Percentiles rank a stretch among this genome's conserved stretches.
phyloP scores from a whole-genome alignment of 1,140 invertebrate species.

The Pseudobourletiella spinata region DNA sequence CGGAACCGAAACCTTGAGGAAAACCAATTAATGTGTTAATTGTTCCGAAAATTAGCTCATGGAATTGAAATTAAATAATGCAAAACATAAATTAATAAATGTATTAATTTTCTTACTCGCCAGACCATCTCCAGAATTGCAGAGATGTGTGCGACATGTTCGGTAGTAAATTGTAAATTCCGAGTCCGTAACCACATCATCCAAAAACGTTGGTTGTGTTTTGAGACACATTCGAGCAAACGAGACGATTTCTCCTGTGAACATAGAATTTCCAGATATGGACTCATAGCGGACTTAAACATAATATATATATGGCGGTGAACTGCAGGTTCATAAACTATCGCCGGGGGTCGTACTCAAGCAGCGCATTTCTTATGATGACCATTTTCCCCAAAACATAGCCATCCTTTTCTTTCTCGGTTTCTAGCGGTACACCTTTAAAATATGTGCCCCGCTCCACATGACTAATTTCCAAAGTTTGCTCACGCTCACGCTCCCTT shows the following conservation, averaged over 20 bases:
- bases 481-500: too few relatives aligned
- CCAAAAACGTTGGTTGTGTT: neutral
- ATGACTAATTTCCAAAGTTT: too few relatives aligned
- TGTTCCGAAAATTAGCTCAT: too few relatives aligned
- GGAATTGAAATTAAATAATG: too few relatives aligned
- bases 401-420: neutral
- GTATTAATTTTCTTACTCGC: too few relatives aligned
- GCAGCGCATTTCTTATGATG: neutral
- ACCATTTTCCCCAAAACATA: neutral
- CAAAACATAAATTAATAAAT: too few relatives aligned
- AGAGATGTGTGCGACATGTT: conserved; percentile 11
- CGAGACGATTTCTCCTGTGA: neutral
- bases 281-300: neutral
- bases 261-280: neutral
- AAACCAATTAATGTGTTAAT: neutral
- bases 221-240: neutral
- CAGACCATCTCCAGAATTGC: conserved; percentile 23
- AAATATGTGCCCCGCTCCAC: too few relatives aligned
- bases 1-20: neutral
- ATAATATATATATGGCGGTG: neutral
- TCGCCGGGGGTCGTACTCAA: neutral
- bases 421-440: too few relatives aligned
- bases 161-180: conserved; percentile 7
- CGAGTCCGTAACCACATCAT: neutral
- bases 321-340: neutral